phyloP scores from a whole-genome alignment of 2,888 invertebrate species.

The Ceramica pisi region DNA sequence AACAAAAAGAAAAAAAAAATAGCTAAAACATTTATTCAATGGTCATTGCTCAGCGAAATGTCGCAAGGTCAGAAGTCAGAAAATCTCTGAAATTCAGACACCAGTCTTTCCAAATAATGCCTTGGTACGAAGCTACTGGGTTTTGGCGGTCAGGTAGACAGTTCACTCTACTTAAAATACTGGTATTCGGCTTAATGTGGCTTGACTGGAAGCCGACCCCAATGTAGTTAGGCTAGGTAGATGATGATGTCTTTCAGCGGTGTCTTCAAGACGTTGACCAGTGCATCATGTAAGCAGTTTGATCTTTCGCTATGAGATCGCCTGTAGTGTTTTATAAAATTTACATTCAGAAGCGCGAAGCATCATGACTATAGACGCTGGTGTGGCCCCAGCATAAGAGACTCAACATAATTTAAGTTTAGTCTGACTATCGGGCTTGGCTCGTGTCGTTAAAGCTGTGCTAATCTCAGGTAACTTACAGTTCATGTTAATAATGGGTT shows the following conservation, averaged over 20 bases:
- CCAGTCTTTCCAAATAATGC: neutral
- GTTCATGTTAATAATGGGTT: constrained; percentile 58
- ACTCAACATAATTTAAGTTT: constrained; percentile 59
- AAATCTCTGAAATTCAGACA: no score
- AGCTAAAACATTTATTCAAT: no score
- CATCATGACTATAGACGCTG: neutral
- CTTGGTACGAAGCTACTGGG: neutral
- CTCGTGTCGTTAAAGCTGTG: constrained; percentile 51
- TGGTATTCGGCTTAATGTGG: no score
- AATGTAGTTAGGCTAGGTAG: no score
- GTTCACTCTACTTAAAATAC: no score
- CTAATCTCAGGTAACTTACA: constrained; percentile 61
- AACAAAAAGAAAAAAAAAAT: no score
- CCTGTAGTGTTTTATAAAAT: neutral
- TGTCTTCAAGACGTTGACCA: neutral
- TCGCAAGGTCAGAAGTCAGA: no score
- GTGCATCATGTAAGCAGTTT: neutral
- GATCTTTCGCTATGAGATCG: neutral
- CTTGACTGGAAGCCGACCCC: no score
- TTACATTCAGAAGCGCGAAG: neutral
- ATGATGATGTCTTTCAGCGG: no score
- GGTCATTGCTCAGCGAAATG: no score
- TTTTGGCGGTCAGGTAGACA: no score
- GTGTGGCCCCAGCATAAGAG: neutral
- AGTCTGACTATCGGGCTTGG: constrained; percentile 24